Base-by-base conservation (phyloP, 2,113 vertebrate species). In the Lathamus discolor region DNA sequence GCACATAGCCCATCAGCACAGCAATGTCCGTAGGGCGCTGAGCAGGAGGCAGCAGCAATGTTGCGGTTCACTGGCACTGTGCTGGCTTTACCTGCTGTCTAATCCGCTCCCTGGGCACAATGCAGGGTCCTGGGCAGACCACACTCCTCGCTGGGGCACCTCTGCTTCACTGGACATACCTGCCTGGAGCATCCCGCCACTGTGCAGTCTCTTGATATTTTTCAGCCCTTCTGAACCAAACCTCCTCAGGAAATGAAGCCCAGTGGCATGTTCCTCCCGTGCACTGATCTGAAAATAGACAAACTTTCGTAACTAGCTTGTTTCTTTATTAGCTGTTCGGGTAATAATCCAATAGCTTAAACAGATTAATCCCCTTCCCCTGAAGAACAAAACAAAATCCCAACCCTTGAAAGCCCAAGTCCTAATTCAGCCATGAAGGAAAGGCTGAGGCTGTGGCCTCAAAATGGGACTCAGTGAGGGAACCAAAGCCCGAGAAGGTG, bases 11-110 rank as follows among this genome's bases (percentile, higher is more conserved):
- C 18, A 1, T 14, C 35, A 52, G 17, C 2, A 2, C 44, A 44
- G 54, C 33, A 35, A 23, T 0, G 5, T 31, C 28, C 0, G 0
- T 27, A 74, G 66, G 51, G 11, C 1, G 1, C 57, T 10, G 52
- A 20, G 75, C 62, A 54, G 63, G 46, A 13, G 29, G 27, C 64
- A 49, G 75, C 51, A 54, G 86, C 1, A 0, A 22, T 20, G 70
- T 57, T 63, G 83, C 1, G 5, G 11, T 4, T 88, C 75, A 43
- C 10, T 2, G 1, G 16, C 0, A 0, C 76, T 51, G 33, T 25
- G 39, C 66, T 84, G 74, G 24, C 66, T 85, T 79, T 54, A 2
- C 4, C 2, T 43, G 49, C 0, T 3, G 37, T 57, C 66, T 54
- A 9, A 37, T n/a, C 57, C 41, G 46, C 41, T 84, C 52, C 77